Percentiles rank a stretch among this genome's conserved stretches.
phyloP scores from a whole-genome alignment of 2,797 vertebrate species.

The Periophthalmus magnuspinnatus region DNA sequence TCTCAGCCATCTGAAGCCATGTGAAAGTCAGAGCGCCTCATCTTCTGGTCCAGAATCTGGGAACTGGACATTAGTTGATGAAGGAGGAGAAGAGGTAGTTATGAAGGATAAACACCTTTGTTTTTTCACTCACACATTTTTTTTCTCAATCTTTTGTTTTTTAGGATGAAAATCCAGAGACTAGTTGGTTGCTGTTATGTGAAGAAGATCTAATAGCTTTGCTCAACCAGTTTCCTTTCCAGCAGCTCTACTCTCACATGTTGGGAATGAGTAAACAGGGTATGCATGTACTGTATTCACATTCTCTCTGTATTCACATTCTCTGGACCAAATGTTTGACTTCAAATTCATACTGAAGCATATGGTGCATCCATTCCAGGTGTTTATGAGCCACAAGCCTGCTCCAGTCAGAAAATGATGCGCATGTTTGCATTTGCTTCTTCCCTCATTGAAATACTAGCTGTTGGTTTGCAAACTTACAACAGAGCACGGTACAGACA shows the following conservation, averaged over 20 bases:
- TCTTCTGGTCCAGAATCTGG: conserved; percentile 84
- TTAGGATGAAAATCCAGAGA: conserved; percentile 95
- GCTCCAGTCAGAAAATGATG: conserved; percentile 95
- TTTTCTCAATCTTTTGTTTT: background rate
- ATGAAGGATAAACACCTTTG: background rate
- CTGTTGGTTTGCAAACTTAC: conserved; percentile 91
- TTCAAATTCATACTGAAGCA: background rate
- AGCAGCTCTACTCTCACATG: conserved; percentile 91
- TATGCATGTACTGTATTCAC: conserved; percentile 47
- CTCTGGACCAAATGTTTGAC: background rate
- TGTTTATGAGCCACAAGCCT: conserved; percentile 87
- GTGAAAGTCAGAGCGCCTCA: conserved; percentile 77
- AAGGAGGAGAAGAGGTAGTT: conserved; percentile 94
- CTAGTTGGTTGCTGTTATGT: conserved; percentile 90
- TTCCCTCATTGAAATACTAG: conserved; percentile 89
- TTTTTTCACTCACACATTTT: background rate
- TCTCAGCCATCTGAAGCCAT: conserved; percentile 91
- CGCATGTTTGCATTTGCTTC: conserved; percentile 94
- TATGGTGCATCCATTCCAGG: conserved; percentile 64
- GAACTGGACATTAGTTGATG: conserved; percentile 96
- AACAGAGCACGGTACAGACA: conserved; percentile 94
- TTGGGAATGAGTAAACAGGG: conserved; percentile 89
- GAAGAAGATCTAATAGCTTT: conserved; percentile 92
- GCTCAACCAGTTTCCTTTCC: conserved; percentile 94
- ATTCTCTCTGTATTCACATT: background rate